Conservation (phyloP, 2,888 invertebrate species). For the Caenorhabditis parvicauda region DNA sequence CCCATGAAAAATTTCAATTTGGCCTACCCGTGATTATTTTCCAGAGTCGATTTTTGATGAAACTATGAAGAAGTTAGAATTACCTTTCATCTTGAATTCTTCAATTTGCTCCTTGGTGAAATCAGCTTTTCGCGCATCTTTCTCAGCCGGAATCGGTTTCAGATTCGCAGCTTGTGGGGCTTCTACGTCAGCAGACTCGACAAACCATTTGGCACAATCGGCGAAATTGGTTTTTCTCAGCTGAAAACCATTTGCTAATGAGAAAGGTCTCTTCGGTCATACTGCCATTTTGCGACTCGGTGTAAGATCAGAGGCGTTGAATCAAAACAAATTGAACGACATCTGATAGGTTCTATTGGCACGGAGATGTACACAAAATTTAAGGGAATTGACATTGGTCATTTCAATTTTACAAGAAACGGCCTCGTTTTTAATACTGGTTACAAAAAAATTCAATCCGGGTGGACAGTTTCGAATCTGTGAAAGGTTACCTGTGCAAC, state of each 20-base stretch:
- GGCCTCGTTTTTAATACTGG: too few relatives aligned
- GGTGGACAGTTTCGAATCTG: neutral
- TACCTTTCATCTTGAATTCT: too few relatives aligned
- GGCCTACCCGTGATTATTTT: neutral
- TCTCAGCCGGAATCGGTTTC: conserved; percentile 20
- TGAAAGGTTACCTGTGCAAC: conserved; percentile 13
- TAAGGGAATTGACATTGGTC: too few relatives aligned
- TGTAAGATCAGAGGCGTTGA: too few relatives aligned
- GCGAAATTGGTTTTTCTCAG: conserved; percentile 18
- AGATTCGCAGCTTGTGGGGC: conserved; percentile 22
- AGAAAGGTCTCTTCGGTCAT: too few relatives aligned
- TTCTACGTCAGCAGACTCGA: conserved; percentile 24
- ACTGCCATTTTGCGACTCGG: too few relatives aligned
- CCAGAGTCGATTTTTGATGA: too few relatives aligned
- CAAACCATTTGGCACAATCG: conserved; percentile 18
- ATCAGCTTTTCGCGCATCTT: conserved; percentile 7
- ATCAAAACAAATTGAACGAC: too few relatives aligned
- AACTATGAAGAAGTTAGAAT: too few relatives aligned
- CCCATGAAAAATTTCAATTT: neutral
- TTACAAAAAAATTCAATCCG: neutral
- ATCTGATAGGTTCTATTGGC: too few relatives aligned
- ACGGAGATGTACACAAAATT: too few relatives aligned
- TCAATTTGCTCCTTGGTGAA: conserved; percentile 11
- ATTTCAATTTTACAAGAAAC: too few relatives aligned
- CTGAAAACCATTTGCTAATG: conserved; percentile 7